phyloP scores from a whole-genome alignment of 2,797 vertebrate species.

The Zenarchopterus dispar region DNA sequence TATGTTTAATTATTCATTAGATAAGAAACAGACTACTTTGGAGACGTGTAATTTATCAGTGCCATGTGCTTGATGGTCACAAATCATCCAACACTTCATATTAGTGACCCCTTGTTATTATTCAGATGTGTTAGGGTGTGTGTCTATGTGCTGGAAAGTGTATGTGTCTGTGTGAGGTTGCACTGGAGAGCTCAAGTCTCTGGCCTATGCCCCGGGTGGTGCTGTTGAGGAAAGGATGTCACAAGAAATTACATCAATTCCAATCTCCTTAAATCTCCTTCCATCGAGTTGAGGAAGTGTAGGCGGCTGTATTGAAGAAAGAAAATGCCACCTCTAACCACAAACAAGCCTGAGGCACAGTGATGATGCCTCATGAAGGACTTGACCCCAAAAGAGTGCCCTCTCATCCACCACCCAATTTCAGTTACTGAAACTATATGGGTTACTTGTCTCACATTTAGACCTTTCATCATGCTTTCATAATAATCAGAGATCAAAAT shows the following conservation, averaged over 20 bases:
- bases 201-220: conserved; percentile 53
- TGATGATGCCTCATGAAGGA: conserved; percentile 32
- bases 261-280: conserved; percentile 73
- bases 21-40: not conserved
- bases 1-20: conserved; percentile 10
- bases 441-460: not conserved
- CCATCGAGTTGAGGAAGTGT: conserved; percentile 63
- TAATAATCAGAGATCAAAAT: conserved; percentile 11
- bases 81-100: conserved; percentile 11
- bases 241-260: conserved; percentile 64
- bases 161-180: conserved; percentile 21
- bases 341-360: conserved; percentile 57
- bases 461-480: not conserved
- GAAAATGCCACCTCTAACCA: conserved; percentile 72
- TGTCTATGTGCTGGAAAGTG: conserved; percentile 8
- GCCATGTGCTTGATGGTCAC: conserved; percentile 9
- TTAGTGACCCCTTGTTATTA: conserved; percentile 20
- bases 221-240: conserved; percentile 66
- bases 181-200: conserved; percentile 33
- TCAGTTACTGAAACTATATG: conserved; percentile 4
- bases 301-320: conserved; percentile 67
- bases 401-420: conserved; percentile 42
- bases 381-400: conserved; percentile 47
- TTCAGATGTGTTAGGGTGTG: conserved; percentile 21
- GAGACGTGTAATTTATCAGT: conserved; percentile 17